Conservation (phyloP, 2,888 invertebrate genomes). For the Lordiphosa fenestrarum region DNA sequence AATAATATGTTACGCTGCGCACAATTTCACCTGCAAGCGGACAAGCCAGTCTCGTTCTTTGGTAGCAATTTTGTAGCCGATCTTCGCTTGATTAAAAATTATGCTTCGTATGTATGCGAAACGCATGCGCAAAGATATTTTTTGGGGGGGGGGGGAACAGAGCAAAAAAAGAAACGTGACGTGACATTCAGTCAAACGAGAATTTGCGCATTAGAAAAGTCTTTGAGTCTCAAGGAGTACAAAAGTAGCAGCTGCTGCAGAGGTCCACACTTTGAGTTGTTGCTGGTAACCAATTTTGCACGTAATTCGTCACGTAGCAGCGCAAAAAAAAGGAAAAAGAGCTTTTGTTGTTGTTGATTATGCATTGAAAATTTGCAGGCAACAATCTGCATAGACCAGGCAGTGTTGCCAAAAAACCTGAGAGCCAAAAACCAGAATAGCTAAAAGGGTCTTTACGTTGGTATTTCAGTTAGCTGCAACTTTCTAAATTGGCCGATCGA, state of each 20-base stretch:
- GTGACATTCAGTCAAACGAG: conserved; percentile 33
- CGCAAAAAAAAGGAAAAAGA: conserved; percentile 8
- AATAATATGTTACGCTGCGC: conserved; percentile 70
- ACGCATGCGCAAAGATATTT: conserved; percentile 44
- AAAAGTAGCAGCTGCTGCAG: conserved; percentile 34
- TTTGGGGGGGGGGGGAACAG: background rate
- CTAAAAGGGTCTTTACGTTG: too few relatives aligned
- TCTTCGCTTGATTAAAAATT: conserved; percentile 30
- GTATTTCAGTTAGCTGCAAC: too few relatives aligned
- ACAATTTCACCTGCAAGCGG: conserved; percentile 68
- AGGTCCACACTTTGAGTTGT: conserved; percentile 25
- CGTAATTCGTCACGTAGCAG: conserved; percentile 70
- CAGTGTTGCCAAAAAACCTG: too few relatives aligned
- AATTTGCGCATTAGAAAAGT: conserved; percentile 58
- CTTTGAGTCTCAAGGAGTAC: conserved; percentile 22
- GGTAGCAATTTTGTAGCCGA: conserved; percentile 18
- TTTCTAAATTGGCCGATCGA: background rate
- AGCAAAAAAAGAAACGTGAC: conserved; percentile 1
- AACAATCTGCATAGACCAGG: conserved; percentile 61
- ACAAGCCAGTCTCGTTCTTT: conserved; percentile 12
- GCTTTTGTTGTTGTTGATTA: conserved; percentile 56
- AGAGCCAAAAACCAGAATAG: too few relatives aligned
- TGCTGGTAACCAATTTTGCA: conserved; percentile 61
- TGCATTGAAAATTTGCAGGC: conserved; percentile 65
- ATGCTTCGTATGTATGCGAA: conserved; percentile 37